Conservation (phyloP, 2,113 vertebrate species). For the Myrmecobius fasciatus region DNA sequence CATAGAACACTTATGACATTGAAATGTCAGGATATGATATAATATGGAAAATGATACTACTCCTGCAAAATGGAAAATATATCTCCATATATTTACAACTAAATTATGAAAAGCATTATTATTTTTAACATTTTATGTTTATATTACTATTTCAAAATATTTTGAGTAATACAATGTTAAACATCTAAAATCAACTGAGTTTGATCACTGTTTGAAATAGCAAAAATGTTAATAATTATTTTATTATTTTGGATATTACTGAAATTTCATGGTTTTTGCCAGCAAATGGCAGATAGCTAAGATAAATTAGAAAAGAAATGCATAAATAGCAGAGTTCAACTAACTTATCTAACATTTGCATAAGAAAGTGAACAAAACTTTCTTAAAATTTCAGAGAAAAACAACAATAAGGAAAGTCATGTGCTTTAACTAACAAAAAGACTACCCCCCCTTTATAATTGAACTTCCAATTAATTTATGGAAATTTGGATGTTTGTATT, state of each 20-base stretch:
- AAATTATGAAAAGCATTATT: too few relatives aligned
- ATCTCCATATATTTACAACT: slow-evolving; percentile 15
- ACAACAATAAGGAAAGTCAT: slow-evolving; percentile 11
- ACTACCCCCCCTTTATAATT: not conserved
- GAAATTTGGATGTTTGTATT: not conserved
- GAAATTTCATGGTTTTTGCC: slow-evolving; percentile 13
- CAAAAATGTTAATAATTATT: slow-evolving; percentile 30
- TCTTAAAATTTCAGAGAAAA: slow-evolving; percentile 2
- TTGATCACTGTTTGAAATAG: not conserved
- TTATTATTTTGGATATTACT: not conserved
- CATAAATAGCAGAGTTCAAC: not conserved
- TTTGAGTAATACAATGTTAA: too few relatives aligned
- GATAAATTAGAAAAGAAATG: slow-evolving; percentile 2
- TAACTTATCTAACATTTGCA: not conserved
- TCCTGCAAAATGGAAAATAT: not conserved
- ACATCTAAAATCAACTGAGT: not conserved
- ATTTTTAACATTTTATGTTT: slow-evolving; percentile 11
- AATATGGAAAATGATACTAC: not conserved
- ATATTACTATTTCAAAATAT: not conserved
- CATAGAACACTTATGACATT: not conserved
- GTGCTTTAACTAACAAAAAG: not conserved
- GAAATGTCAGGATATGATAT: slow-evolving; percentile 11
- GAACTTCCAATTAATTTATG: not conserved
- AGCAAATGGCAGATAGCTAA: not conserved
- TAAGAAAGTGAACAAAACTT: not conserved